Conservation (phyloP, 2,888 invertebrate genomes). For the Epistrophe grossulariae region DNA sequence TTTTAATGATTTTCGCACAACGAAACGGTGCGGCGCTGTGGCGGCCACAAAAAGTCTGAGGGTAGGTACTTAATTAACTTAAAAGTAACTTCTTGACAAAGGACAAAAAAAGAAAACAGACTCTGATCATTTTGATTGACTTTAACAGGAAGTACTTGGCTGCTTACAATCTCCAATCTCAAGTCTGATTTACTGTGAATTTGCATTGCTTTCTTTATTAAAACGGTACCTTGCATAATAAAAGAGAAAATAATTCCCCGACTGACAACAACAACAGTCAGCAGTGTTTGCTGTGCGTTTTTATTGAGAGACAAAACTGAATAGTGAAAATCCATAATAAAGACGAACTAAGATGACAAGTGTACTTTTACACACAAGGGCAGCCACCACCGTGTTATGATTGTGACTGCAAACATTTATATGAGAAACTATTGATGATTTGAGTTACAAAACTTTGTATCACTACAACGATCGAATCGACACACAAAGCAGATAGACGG, state of each 20-base stretch:
- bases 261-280: not conserved
- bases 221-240: slow-evolving; percentile 21
- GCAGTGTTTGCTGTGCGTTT: not conserved
- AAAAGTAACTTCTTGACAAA: not conserved
- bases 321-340: slow-evolving; percentile 29
- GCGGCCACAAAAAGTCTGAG: not conserved
- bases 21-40: not conserved
- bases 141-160: not conserved
- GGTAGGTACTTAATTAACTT: not conserved
- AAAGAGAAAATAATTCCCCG: slow-evolving; percentile 16
- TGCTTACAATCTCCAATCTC: not conserved
- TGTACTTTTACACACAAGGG: slow-evolving; percentile 27
- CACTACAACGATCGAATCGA: not conserved
- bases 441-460: slow-evolving; percentile 6
- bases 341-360: slow-evolving; percentile 7
- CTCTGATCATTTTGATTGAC: not conserved
- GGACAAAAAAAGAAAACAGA: not conserved
- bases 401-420: not conserved
- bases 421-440: slow-evolving; percentile 42
- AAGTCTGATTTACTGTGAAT: not conserved
- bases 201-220: slow-evolving; percentile 11
- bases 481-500: not conserved
- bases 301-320: slow-evolving; percentile 7
- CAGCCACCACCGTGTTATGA: not conserved
- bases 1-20: not conserved